Evolutionary conservation across 1,140 invertebrate genomes (phyloP).

Genomic region (Solenopsis invicta): DNA sequence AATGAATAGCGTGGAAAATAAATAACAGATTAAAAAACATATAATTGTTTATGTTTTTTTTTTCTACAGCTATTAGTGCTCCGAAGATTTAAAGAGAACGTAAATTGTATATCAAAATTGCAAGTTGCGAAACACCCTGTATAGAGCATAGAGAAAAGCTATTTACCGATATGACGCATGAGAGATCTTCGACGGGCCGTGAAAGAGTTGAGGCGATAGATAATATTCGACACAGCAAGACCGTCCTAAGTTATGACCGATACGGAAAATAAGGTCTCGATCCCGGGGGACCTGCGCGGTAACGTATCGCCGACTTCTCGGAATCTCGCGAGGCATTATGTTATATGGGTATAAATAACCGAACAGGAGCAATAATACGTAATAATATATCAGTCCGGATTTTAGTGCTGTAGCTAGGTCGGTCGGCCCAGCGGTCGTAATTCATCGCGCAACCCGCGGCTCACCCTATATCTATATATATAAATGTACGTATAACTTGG

Average conservation of each 20-base stretch:
- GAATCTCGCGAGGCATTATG: conserved; percentile 86
- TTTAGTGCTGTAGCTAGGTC: conserved; percentile 86
- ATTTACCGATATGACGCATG: conserved; percentile 7
- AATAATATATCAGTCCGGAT: conserved; percentile 88
- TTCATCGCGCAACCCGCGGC: conserved; percentile 83
- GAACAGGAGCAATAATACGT: conserved; percentile 87
- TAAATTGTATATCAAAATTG: not conserved
- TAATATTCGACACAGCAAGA: conserved; percentile 63
- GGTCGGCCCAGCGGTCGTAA: conserved; percentile 86
- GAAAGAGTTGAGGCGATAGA: conserved; percentile 56
- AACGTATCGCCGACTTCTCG: conserved; percentile 82
- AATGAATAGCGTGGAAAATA: not conserved
- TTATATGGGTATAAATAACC: conserved; percentile 88
- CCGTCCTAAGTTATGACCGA: conserved; percentile 85
- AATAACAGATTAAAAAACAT: not conserved
- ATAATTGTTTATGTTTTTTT: too few species aligned
- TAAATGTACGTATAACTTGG: conserved; percentile 48
- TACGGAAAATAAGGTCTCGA: conserved; percentile 84
- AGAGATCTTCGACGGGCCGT: conserved; percentile 26
- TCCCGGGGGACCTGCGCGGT: conserved; percentile 80
- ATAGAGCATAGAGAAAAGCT: too few species aligned
- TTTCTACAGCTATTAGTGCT: not conserved
- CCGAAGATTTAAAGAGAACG: not conserved
- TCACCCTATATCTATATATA: conserved; percentile 76
- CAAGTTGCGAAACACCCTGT: not conserved